phyloP scores from a whole-genome alignment of 2,113 vertebrate species.

The Burhinus bistriatus region DNA sequence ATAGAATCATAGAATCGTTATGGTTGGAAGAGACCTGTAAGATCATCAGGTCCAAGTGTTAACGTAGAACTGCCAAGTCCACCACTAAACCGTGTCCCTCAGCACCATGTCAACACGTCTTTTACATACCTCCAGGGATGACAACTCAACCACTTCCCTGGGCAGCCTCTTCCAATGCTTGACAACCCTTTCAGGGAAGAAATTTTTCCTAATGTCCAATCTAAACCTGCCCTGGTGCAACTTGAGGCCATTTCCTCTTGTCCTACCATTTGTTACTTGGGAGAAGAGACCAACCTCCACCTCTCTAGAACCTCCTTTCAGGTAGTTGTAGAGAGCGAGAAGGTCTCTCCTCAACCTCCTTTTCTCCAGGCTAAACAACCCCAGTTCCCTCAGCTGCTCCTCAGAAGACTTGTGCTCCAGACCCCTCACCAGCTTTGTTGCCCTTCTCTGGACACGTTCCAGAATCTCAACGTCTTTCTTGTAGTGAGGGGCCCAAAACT shows the following conservation, averaged over 20 bases:
- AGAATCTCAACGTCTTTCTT: not conserved
- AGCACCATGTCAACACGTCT: rapidly evolving
- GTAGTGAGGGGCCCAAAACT: not conserved
- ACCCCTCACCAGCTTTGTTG: rapidly evolving
- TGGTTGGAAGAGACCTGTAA: not conserved
- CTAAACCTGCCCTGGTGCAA: not conserved
- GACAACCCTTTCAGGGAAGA: rapidly evolving
- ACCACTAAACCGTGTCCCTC: rapidly evolving
- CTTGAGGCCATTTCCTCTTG: rapidly evolving
- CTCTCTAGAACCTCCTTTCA: rapidly evolving
- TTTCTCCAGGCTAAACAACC: not conserved
- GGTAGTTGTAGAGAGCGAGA: rapidly evolving
- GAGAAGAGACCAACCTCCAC: rapidly evolving
- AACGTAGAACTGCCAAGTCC: not conserved
- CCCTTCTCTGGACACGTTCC: rapidly evolving
- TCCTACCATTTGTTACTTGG: rapidly evolving
- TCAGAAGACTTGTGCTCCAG: rapidly evolving
- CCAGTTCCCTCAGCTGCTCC: not conserved
- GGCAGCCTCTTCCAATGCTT: not conserved
- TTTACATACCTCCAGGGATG: not conserved
- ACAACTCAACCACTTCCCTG: too few relatives aligned
- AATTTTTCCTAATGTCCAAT: not conserved
- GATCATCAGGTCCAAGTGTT: rapidly evolving
- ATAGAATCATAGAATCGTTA: not conserved
- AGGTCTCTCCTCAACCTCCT: not conserved